These are phyloP conservation scores for Connochaetes taurinus DNA, from an alignment of 2,113 vertebrate genomes.

Conservation along the genomic window DNA sequence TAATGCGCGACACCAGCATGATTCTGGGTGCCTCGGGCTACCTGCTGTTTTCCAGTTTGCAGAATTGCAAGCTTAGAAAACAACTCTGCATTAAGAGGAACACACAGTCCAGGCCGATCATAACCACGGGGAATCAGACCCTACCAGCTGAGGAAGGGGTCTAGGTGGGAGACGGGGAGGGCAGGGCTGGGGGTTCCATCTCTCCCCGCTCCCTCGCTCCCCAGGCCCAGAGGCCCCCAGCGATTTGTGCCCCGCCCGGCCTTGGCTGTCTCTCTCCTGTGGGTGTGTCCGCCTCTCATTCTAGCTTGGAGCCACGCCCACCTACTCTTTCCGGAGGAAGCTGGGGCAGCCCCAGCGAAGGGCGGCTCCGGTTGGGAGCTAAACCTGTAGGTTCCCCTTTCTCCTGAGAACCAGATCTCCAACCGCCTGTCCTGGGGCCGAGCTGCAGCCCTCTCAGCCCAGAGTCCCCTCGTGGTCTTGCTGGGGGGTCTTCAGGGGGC, in stretches of 20 bases:
- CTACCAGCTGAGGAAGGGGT: slow-evolving; percentile 70
- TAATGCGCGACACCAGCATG: slow-evolving; percentile 78
- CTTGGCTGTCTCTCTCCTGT: not conserved
- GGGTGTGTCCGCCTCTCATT: not conserved
- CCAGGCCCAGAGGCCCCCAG: not conserved
- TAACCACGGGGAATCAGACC: slow-evolving; percentile 67
- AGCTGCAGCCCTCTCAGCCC: not conserved
- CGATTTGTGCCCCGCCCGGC: rapidly evolving
- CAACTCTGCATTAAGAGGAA: slow-evolving; percentile 77
- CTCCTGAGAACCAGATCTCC: not conserved
- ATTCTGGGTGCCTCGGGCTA: slow-evolving; percentile 82
- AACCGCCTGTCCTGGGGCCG: not conserved
- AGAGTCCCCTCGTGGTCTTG: not conserved
- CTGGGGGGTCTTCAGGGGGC: no score
- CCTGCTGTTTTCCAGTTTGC: slow-evolving; percentile 78
- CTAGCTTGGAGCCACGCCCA: not conserved
- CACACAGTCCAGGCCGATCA: slow-evolving; percentile 76
- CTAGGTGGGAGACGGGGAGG: not conserved
- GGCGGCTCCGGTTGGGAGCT: no score
- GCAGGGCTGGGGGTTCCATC: rapidly evolving
- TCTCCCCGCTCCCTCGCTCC: not conserved
- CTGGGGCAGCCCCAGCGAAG: not conserved
- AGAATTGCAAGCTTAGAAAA: slow-evolving; percentile 74
- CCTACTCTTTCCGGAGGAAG: not conserved
- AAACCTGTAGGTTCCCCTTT: not conserved